Conservation (phyloP, 2,888 invertebrate genomes). For the Germaria angustata region DNA sequence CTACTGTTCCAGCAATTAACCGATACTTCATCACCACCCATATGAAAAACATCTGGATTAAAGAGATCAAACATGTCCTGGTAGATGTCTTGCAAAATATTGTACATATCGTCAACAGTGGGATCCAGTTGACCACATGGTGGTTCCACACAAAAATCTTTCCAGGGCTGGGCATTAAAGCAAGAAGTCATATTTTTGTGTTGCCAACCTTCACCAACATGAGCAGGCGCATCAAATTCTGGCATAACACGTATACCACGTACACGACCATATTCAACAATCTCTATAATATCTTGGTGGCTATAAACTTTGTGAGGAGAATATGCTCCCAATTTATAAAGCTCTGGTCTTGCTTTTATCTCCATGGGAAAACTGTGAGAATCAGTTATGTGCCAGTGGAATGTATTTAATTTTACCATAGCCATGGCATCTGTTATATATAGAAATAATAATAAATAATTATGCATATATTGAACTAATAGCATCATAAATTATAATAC, state of each 20-base stretch:
- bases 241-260: slow-evolving; percentile 93
- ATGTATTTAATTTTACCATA: slow-evolving; percentile 92
- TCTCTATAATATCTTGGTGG: slow-evolving; percentile 81
- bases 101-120: slow-evolving; percentile 85
- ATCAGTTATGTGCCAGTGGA: slow-evolving; percentile 97
- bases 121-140: slow-evolving; percentile 93
- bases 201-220: slow-evolving; percentile 93
- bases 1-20: slow-evolving; percentile 89
- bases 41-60: slow-evolving; percentile 88
- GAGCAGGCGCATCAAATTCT: slow-evolving; percentile 95
- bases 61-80: slow-evolving; percentile 84
- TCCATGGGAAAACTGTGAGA: slow-evolving; percentile 96
- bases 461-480: neutral
- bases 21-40: slow-evolving; percentile 91
- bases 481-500: slow-evolving; percentile 74
- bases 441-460: neutral
- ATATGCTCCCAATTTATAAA: slow-evolving; percentile 89
- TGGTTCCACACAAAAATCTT: slow-evolving; percentile 86
- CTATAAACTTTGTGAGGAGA: slow-evolving; percentile 86
- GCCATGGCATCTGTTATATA: slow-evolving; percentile 88
- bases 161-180: slow-evolving; percentile 89
- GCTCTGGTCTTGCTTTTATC: slow-evolving; percentile 85
- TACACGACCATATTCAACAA: slow-evolving; percentile 85
- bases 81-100: slow-evolving; percentile 86
- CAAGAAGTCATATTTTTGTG: slow-evolving; percentile 84